Percentiles rank a stretch among this genome's conserved stretches.
phyloP scores from a whole-genome alignment of 1,140 invertebrate genomes.

The Helicoverpa armigera region DNA sequence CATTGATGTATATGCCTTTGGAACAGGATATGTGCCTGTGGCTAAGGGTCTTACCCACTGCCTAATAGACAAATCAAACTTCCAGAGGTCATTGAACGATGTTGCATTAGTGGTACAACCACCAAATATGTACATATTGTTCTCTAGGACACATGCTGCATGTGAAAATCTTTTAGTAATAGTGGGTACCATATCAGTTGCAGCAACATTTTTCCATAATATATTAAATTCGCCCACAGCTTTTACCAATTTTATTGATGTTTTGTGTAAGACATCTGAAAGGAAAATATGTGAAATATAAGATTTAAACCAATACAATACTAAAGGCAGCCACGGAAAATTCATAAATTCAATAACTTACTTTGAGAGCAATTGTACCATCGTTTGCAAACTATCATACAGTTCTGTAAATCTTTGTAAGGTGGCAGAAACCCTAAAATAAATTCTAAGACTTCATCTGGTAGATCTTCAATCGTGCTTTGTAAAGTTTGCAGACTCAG shows the following conservation, averaged over 20 bases:
- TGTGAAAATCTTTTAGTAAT: slow-evolving; percentile 97
- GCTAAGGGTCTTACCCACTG: slow-evolving; percentile 94
- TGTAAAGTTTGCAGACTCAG: slow-evolving; percentile 67
- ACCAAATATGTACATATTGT: slow-evolving; percentile 98
- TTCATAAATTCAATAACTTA: slow-evolving; percentile 81
- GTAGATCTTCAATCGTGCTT: slow-evolving; percentile 90
- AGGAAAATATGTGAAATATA: slow-evolving; percentile 56
- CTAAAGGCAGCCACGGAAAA: background rate
- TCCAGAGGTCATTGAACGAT: slow-evolving; percentile 99
- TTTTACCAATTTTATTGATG: slow-evolving; percentile 89
- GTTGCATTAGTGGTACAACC: slow-evolving; percentile 98
- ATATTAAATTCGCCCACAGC: slow-evolving; percentile 90
- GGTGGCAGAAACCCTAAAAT: slow-evolving; percentile 96
- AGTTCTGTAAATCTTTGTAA: slow-evolving; percentile 95
- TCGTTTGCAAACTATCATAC: slow-evolving; percentile 94
- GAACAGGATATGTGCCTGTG: slow-evolving; percentile 96
- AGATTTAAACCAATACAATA: background rate
- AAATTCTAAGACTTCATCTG: slow-evolving; percentile 97
- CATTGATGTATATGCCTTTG: slow-evolving; percentile 98
- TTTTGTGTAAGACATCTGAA: slow-evolving; percentile 91
- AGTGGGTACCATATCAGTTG: slow-evolving; percentile 87
- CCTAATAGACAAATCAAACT: slow-evolving; percentile 94
- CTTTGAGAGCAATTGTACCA: slow-evolving; percentile 94
- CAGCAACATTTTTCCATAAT: slow-evolving; percentile 88
- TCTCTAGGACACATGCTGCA: slow-evolving; percentile 93